Percentiles rank a stretch among this genome's conserved stretches.
Evolutionary conservation across 2,113 vertebrate genomes (phyloP).

Genomic region (Delphinapterus leucas): DNA sequence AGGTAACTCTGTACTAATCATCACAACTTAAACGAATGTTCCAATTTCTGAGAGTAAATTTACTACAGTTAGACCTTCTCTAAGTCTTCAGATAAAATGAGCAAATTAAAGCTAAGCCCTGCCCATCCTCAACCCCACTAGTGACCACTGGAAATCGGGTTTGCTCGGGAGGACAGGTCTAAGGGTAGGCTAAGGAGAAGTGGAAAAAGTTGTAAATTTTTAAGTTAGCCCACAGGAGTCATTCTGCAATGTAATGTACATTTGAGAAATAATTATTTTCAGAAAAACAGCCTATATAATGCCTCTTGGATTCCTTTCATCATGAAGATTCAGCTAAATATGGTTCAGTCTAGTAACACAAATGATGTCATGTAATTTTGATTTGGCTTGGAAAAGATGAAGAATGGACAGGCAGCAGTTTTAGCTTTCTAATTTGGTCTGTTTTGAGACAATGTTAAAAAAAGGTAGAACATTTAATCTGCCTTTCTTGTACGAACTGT

Average conservation of each 20-base stretch:
- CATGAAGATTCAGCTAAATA: slow-evolving; percentile 24
- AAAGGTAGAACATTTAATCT: background rate
- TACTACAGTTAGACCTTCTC: background rate
- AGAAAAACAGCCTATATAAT: slow-evolving; percentile 12
- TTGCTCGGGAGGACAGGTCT: background rate
- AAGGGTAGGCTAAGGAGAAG: background rate
- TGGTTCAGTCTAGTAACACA: background rate
- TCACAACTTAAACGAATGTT: background rate
- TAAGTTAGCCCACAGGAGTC: background rate
- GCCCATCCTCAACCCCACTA: background rate
- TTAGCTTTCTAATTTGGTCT: slow-evolving; percentile 35
- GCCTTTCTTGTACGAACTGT: background rate
- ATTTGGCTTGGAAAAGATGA: slow-evolving; percentile 15
- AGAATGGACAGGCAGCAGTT: background rate
- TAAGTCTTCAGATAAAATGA: slow-evolving; percentile 26
- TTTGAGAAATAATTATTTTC: background rate
- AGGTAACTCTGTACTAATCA: background rate
- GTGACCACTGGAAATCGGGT: background rate
- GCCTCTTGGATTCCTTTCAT: background rate
- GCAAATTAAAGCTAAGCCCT: background rate
- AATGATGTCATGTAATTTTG: background rate
- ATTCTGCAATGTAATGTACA: background rate
- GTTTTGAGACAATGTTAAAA: slow-evolving; percentile 9
- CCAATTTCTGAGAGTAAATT: background rate
- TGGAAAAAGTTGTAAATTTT: background rate